Percentiles rank a stretch among this genome's conserved stretches.
These are phyloP conservation scores for Formicarius rufipectus DNA, from an alignment of 2,113 vertebrate species.

Conservation along the genomic window DNA sequence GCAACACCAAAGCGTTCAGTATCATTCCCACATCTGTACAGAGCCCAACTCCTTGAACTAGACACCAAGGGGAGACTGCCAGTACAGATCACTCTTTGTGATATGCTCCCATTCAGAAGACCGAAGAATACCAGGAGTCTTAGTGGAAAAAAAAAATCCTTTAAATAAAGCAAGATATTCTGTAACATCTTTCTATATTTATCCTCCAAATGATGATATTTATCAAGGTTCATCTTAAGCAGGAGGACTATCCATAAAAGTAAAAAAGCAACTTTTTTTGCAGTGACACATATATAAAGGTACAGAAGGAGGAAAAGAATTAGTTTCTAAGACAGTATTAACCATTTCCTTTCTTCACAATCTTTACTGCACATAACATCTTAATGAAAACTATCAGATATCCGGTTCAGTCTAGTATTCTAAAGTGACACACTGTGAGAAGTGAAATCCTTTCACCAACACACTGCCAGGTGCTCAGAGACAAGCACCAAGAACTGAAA, in stretches of 20 bases:
- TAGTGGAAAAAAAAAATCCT: neutral
- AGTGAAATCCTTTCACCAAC: neutral
- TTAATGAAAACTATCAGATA: neutral
- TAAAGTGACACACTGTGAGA: neutral
- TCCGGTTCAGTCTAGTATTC: neutral
- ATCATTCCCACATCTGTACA: neutral
- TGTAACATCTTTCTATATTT: neutral
- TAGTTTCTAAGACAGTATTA: neutral
- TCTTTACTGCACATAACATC: neutral
- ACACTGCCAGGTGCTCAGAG: neutral
- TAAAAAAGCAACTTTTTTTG: rapidly evolving
- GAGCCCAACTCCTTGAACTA: neutral
- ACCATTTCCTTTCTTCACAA: neutral
- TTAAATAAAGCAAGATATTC: neutral
- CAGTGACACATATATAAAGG: neutral
- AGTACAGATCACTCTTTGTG: neutral
- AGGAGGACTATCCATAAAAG: neutral
- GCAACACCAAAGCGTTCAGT: neutral
- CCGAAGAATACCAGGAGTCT: neutral
- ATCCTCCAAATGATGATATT: neutral
- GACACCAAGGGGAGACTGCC: rapidly evolving
- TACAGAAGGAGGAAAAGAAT: neutral
- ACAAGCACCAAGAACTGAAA: neutral
- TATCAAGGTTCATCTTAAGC: neutral
- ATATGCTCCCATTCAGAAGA: rapidly evolving